Evolutionary conservation across 1,140 invertebrate species (phyloP).

Genomic region (Pemphigus obesinymphae): DNA sequence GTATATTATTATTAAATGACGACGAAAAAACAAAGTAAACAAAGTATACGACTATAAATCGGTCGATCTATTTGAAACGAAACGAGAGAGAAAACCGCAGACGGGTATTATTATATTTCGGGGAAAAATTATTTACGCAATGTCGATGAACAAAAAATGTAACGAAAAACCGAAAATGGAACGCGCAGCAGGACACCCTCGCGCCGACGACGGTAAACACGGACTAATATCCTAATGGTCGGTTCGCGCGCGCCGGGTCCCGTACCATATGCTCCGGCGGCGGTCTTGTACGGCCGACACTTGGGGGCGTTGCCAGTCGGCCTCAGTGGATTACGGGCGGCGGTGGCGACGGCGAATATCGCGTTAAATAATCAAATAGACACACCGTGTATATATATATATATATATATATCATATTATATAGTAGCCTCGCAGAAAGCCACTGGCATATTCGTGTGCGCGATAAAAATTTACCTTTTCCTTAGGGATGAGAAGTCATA

Average conservation of each 20-base stretch:
- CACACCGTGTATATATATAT: too few relatives aligned
- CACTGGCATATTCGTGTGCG: too few relatives aligned
- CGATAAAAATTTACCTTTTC: too few relatives aligned
- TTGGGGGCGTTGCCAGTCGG: slow-evolving; percentile 39
- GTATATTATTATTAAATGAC: too few relatives aligned
- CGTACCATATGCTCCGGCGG: slow-evolving; percentile 38
- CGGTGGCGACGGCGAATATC: neutral
- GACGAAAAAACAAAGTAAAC: neutral
- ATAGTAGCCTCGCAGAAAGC: too few relatives aligned
- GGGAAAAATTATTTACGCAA: neutral
- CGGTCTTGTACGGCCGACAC: slow-evolving; percentile 23
- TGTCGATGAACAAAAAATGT: neutral
- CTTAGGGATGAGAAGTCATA: too few relatives aligned
- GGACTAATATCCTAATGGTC: slow-evolving; percentile 6
- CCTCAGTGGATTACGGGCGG: neutral
- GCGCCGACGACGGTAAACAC: slow-evolving; percentile 2
- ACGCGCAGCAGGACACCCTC: neutral
- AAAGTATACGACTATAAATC: neutral
- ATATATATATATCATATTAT: neutral
- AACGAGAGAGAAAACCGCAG: neutral
- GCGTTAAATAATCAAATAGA: neutral
- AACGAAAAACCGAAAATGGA: neutral
- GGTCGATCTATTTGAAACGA: neutral
- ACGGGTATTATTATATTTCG: neutral
- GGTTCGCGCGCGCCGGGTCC: neutral